Evolutionary conservation across 1,140 invertebrate genomes (phyloP).

Genomic region (Phocides pigmalion): DNA sequence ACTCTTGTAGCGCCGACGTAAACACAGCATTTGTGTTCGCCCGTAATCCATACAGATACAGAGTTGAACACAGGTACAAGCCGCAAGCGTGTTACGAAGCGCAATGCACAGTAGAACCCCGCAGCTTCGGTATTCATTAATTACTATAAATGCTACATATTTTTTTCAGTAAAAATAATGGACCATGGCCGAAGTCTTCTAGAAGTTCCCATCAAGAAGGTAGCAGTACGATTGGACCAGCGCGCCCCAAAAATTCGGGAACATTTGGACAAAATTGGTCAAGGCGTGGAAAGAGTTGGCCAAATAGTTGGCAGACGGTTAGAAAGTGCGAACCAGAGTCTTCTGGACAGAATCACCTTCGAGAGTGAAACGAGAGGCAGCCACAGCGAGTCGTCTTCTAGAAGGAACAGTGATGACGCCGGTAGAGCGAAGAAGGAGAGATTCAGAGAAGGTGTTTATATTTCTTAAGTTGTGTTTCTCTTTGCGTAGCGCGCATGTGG

Average conservation of each 20-base stretch:
- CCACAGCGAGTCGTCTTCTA: slow-evolving; percentile 65
- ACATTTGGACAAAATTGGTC: slow-evolving; percentile 39
- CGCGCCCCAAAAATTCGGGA: slow-evolving; percentile 41
- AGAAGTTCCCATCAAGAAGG: slow-evolving; percentile 37
- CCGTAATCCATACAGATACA: too few species aligned
- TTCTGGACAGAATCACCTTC: slow-evolving; percentile 62
- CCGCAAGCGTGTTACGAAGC: too few species aligned
- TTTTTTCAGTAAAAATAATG: slow-evolving; percentile 38
- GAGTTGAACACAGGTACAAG: too few species aligned
- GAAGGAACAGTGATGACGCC: slow-evolving; percentile 69
- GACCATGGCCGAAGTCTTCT: slow-evolving; percentile 37
- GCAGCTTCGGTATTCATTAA: too few species aligned
- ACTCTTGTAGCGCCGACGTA: too few species aligned
- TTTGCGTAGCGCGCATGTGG: too few species aligned
- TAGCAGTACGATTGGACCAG: slow-evolving; percentile 23
- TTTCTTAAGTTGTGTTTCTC: too few species aligned
- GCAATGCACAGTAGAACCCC: too few species aligned
- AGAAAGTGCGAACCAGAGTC: slow-evolving; percentile 38
- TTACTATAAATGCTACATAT: too few species aligned
- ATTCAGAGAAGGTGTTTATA: slow-evolving; percentile 52
- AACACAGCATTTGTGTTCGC: too few species aligned
- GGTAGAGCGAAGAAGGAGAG: slow-evolving; percentile 57
- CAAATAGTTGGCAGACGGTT: slow-evolving; percentile 39
- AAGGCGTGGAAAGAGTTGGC: slow-evolving; percentile 41
- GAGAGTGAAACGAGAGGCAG: slow-evolving; percentile 66